These are phyloP conservation scores for Diplosoma virens DNA, from an alignment of 23 tunicate species.

Conservation along the genomic window DNA sequence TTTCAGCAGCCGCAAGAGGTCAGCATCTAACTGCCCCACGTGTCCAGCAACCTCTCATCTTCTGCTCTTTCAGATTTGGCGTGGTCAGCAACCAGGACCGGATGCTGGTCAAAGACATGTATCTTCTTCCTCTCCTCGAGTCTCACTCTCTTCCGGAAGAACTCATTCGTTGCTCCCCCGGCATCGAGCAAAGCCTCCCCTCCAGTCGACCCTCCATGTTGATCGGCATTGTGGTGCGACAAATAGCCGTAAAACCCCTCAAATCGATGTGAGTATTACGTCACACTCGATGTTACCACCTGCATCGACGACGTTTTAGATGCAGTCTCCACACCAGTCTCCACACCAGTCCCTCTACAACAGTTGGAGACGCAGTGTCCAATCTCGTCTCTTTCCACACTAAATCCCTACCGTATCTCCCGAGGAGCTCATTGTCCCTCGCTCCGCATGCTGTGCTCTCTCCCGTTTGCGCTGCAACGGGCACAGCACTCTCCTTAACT, in stretches of 20 bases:
- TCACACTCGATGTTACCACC: too few species aligned
- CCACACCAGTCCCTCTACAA: too few species aligned
- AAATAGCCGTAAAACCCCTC: constrained; percentile 5
- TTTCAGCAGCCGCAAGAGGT: constrained; percentile 85
- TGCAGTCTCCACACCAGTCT: too few species aligned
- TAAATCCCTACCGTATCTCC: too few species aligned
- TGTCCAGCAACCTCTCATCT: not conserved
- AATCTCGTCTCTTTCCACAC: too few species aligned
- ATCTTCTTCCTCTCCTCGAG: constrained; percentile 77
- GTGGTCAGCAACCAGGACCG: constrained; percentile 86
- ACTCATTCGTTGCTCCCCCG: constrained; percentile 27
- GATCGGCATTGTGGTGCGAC: constrained; percentile 68
- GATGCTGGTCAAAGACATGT: constrained; percentile 77
- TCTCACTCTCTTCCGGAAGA: constrained; percentile 58
- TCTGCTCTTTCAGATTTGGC: constrained; percentile 45
- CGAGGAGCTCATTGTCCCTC: too few species aligned
- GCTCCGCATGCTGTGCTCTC: too few species aligned
- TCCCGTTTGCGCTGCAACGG: too few species aligned
- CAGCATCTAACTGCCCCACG: not conserved
- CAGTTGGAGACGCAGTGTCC: too few species aligned
- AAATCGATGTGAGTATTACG: not conserved
- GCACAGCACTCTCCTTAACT: too few species aligned
- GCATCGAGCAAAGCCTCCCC: constrained; percentile 37
- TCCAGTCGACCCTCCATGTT: constrained; percentile 76
- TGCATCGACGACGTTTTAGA: too few species aligned